Percentiles rank a stretch among this genome's conserved stretches.
phyloP scores from a whole-genome alignment of 2,113 vertebrate species.

The Tricholaema leucomelas region DNA sequence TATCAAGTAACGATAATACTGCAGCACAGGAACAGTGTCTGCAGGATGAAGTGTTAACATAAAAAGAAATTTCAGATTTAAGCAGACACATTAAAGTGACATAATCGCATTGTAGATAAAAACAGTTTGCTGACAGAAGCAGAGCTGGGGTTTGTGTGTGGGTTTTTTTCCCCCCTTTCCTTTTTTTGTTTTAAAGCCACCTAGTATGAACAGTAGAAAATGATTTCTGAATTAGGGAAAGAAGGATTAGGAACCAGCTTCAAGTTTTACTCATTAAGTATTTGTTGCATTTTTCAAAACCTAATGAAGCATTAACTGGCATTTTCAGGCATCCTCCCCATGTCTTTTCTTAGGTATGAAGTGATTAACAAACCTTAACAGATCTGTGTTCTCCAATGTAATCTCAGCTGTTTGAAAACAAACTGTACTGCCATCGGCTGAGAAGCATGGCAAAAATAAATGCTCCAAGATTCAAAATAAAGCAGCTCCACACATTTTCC shows the following conservation, averaged over 20 bases:
- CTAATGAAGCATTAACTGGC: neutral
- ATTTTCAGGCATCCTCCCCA: neutral
- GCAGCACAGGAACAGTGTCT: neutral
- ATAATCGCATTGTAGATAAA: neutral
- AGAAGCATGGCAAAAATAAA: neutral
- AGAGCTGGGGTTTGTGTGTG: too few relatives aligned
- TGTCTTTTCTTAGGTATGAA: neutral
- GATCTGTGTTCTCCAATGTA: neutral
- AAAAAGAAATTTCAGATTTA: neutral
- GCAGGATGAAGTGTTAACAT: accelerated
- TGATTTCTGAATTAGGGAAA: neutral
- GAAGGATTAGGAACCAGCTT: neutral
- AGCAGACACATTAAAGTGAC: neutral
- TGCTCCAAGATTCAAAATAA: neutral
- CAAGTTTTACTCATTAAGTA: neutral
- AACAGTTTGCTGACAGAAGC: neutral
- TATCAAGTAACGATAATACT: neutral
- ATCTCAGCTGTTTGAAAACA: neutral
- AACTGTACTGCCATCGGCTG: neutral
- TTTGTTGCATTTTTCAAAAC: neutral
- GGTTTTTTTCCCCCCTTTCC: too few relatives aligned
- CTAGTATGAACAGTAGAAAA: neutral
- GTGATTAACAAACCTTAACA: neutral
- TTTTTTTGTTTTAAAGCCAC: neutral
- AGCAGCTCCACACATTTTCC: neutral